Evolutionary conservation across 1,140 invertebrate species (phyloP), one percentile per base, ranked within the genome.

Genomic region (Bombus picipes): DNA sequence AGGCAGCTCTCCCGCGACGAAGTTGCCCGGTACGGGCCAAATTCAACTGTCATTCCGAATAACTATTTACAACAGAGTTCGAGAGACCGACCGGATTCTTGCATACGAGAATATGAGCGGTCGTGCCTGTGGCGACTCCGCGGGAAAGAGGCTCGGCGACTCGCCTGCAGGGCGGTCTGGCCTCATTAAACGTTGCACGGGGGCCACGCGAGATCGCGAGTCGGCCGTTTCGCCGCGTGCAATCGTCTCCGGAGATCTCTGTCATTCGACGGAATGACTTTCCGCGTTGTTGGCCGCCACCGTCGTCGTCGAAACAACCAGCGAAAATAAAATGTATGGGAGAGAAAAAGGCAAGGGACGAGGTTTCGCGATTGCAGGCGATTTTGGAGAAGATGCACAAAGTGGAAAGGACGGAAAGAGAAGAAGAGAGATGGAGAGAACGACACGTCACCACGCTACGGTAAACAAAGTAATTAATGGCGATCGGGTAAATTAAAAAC

Each of bases 11-110:
- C 74, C 83, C 83, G 87, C 88, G 87, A 89, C 79, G 76, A 89
- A 72, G 74, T 79, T 66, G 70, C 74, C 41, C 65, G 25, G 74
- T 68, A 57, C 77, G 71, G 76, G 77, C 88, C 66, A 94, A 94
- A 93, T 94, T 91, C 91, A 93, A 92, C 93, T 93, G 94, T 94
- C 94, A 94, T 92, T 94, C 88, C 85, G 88, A 82, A 92, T 94
- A 94, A 93, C 93, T 94, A 94, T 94, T 94, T 94, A 94, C 92
- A 94, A 89, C 91, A 87, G 57, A 28, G 92, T 59, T 74, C 68
- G 71, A 43, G 65, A 53, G 79, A 57, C 62, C 77, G 53, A 34
- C 34, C 75, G 80, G 89, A 92, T 93, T 92, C 90, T 91, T 91
- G 88, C 88, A 91, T 93, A 89, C 86, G 90, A 78, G 83, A 91